Evolutionary conservation across 2,797 vertebrate genomes (phyloP), one percentile per base, ranked within the genome.

Genomic region (Eutrigla gurnardus): DNA sequence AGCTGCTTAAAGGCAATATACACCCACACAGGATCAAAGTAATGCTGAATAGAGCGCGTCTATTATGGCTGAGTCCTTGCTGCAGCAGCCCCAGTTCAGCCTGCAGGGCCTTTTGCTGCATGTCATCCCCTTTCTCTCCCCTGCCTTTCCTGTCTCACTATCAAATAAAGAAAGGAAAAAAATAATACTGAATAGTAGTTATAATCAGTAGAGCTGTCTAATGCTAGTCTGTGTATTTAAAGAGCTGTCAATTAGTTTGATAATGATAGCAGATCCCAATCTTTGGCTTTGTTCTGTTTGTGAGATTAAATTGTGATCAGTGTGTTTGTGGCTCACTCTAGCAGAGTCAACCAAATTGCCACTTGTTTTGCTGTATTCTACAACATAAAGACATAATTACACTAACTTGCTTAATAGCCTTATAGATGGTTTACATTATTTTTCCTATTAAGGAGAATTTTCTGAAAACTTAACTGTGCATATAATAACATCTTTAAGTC

Each of bases 11-110:
- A 25, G 25, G 25, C 25, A 25, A 25, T 25, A 25, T 25, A 49
- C 60, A 42, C 45, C 8, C 46, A 70, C 32, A 46, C 65, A 47
- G 17, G 61, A 49, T 61, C 32, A 73, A 47, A 76, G 43, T 36
- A 65, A n/a, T 36, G 25, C n/a, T 59, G 37, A 42, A 37, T 57
- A 36, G 25, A 25, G 25, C 25, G 25, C 2, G 25, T 25, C 15
- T 35, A 18, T 57, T 37, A 57, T 36, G 15, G 0, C 14, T 36
- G 0, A 10, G 14, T 12, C 18, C 13, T 49, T n/a, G 17, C 17
- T n/a, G 7, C 46, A 49, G 46, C 7, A 3, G 8, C 9, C 40
- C 7, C 40, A 25, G 25, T 25, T 2, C 25, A 25, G 25, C 25
- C 25, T 25, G 25, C 25, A 25, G 25, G 25, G 25, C 25, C 25